Base-by-base conservation (phyloP, 2,113 vertebrate species). In the Seriola aureovittata region DNA sequence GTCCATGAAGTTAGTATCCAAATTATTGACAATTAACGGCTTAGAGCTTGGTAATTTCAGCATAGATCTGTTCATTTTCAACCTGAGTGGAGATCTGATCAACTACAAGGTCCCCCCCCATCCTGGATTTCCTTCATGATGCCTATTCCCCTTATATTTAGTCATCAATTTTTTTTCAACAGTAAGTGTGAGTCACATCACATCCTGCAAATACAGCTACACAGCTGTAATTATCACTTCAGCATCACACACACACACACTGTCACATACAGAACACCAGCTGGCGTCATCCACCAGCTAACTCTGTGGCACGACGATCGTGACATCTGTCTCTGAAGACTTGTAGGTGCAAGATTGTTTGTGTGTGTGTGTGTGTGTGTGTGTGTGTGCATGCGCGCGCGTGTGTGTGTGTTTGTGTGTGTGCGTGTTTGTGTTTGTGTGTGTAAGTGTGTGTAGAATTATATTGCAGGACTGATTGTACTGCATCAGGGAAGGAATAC, bases 141-240 rank as follows among this genome's bases (percentile, higher is more conserved):
- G 42, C 14, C 1, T 2, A 0, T 0, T 40, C n/a, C 34, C 9
- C 19, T 52, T 8, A 54, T 25, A 68, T 23, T 16, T 44, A 29
- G 0, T 65, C 38, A 57, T 8, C 16, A 29, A 5, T 17, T 44
- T 38, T 29, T 57, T 29, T 68, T 38, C 16, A 8, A 34, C 5
- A 25, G 46, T 25, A 67, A 48, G 62, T 70, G 42, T 78, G n/a
- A 78, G n/a, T 81, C 63, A 54, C 78, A 74, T 83, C 76, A 80
- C 25, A 73, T 76, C 17, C 36, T 68, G 48, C 36, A 62, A 42
- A 48, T 17, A 5, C 54, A 62, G 36, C 36, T n/a, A 29, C 73
- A 52, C 34, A 65, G 58, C 25, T 40, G 71, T 60, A 21, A 59
- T 67, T 66, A 60, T 71, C 72, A 80, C 50, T 50, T 55, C 57